These are phyloP conservation scores for Leuciscus idus DNA, from an alignment of 2,113 vertebrate species.

Conservation along the genomic window DNA sequence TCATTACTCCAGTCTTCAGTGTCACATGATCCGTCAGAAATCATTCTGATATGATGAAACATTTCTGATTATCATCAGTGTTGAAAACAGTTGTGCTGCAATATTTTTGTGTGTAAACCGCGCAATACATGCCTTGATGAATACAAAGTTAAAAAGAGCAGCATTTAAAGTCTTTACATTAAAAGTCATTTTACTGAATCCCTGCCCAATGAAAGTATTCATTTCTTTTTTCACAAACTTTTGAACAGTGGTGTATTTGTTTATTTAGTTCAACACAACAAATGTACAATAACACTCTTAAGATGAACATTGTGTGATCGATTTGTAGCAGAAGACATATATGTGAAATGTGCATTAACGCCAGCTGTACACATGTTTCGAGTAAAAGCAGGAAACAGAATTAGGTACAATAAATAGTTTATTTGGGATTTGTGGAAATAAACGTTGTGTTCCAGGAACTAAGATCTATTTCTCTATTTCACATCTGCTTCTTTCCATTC, in stretches of 20 bases:
- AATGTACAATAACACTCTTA: not conserved
- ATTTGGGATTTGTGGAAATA: conserved; percentile 1
- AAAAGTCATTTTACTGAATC: not conserved
- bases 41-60: not conserved
- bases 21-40: not conserved
- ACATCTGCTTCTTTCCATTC: not conserved
- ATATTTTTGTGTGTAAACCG: not conserved
- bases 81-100: not conserved
- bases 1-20: not conserved
- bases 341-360: not conserved
- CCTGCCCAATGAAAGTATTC: not conserved
- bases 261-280: not conserved
- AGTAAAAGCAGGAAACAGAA: not conserved
- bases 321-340: not conserved
- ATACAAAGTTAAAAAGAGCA: not conserved
- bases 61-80: not conserved
- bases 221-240: not conserved
- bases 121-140: not conserved
- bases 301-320: not conserved
- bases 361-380: not conserved
- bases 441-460: not conserved
- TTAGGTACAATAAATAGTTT: not conserved
- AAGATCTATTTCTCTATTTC: not conserved
- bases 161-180: not conserved
- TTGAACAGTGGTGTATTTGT: too few relatives aligned